phyloP scores from a whole-genome alignment of 2,113 vertebrate genomes.

The Poeciliopsis retropinna region DNA sequence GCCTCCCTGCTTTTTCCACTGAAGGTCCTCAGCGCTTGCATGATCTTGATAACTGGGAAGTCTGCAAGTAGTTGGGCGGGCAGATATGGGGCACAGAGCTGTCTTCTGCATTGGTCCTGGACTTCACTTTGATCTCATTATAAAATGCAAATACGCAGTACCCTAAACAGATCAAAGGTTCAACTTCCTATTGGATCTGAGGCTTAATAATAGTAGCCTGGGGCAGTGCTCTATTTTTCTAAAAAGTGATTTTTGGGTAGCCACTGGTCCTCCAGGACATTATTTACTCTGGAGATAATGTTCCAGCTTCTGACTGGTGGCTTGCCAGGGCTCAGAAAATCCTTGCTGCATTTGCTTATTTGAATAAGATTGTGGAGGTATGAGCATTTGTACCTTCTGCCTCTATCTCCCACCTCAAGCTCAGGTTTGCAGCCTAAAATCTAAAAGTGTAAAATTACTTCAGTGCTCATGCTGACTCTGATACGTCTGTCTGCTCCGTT shows the following conservation, averaged over 20 bases:
- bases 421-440: slow-evolving; percentile 64
- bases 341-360: slow-evolving; percentile 75
- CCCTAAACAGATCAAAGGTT: slow-evolving; percentile 85
- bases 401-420: slow-evolving; percentile 73
- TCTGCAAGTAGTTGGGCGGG: slow-evolving; percentile 62
- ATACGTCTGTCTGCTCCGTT: slow-evolving; percentile 66
- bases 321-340: slow-evolving; percentile 68
- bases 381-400: slow-evolving; percentile 53
- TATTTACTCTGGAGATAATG: slow-evolving; percentile 82
- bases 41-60: slow-evolving; percentile 63
- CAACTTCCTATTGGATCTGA: slow-evolving; percentile 77
- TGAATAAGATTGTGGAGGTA: slow-evolving; percentile 76
- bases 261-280: slow-evolving; percentile 76
- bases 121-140: slow-evolving; percentile 82
- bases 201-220: slow-evolving; percentile 78
- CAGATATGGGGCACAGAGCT: slow-evolving; percentile 57
- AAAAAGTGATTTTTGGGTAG: slow-evolving; percentile 79
- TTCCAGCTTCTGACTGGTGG: slow-evolving; percentile 74
- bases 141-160: slow-evolving; percentile 83
- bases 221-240: slow-evolving; percentile 74
- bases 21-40: slow-evolving; percentile 47
- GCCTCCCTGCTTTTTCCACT: slow-evolving; percentile 43
- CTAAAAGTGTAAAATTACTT: slow-evolving; percentile 77
- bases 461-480: slow-evolving; percentile 36
- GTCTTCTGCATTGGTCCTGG: slow-evolving; percentile 68